Conservation (phyloP, 1,140 invertebrate genomes). For the Phymorhynchus buccinoides region DNA sequence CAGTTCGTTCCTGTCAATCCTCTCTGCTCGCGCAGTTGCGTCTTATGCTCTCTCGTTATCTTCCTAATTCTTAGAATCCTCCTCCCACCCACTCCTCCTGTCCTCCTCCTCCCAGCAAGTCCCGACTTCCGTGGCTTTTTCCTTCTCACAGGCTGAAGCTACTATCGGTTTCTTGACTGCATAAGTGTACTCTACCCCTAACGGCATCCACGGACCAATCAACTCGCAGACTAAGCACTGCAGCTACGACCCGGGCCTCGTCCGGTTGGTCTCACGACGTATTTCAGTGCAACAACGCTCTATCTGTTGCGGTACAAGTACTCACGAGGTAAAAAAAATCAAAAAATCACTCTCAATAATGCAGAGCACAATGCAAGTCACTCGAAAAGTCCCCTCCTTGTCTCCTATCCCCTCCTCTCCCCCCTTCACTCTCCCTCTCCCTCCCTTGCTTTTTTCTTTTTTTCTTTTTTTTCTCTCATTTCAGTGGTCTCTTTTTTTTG, state of each 20-base stretch:
- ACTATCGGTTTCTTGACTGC: constrained; percentile 58
- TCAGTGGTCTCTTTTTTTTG: no score
- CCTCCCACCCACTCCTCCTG: no score
- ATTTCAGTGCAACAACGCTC: constrained; percentile 59
- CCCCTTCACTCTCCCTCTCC: no score
- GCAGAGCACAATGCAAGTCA: no score
- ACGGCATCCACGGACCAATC: constrained; percentile 55
- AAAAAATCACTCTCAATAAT: no score
- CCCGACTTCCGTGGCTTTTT: no score
- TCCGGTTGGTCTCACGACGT: constrained; percentile 47
- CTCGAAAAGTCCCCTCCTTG: no score
- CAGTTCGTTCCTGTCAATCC: background rate
- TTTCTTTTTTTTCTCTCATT: background rate
- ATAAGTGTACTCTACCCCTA: constrained; percentile 52
- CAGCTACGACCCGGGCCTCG: constrained; percentile 54
- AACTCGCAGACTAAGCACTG: constrained; percentile 53
- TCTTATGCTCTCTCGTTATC: no score
- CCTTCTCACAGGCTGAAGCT: constrained; percentile 55
- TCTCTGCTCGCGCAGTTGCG: background rate
- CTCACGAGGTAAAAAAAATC: constrained; percentile 47
- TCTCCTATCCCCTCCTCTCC: no score
- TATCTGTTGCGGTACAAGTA: constrained; percentile 55
- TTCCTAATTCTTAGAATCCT: no score
- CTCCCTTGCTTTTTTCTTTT: no score
- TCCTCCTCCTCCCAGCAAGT: no score